phyloP scores from a whole-genome alignment of 2,113 vertebrate species.

The Microtus oregoni region DNA sequence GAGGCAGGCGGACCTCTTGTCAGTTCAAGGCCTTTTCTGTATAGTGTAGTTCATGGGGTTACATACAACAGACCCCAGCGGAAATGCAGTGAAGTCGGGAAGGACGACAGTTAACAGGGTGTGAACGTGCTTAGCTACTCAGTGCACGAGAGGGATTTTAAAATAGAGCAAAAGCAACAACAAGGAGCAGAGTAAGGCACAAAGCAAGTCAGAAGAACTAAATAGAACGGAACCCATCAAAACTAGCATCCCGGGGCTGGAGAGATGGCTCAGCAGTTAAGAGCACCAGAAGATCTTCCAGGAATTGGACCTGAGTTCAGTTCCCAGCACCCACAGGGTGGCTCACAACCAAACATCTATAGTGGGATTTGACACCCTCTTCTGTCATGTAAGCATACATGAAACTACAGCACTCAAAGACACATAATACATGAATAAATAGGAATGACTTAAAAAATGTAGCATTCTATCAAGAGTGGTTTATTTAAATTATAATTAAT shows the following conservation, averaged over 20 bases:
- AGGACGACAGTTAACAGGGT: not conserved
- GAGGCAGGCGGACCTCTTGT: no score
- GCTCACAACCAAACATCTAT: not conserved
- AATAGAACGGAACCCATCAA: conserved; percentile 23
- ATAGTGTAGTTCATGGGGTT: not conserved
- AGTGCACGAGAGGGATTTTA: not conserved
- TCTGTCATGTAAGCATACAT: not conserved
- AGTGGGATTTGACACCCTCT: not conserved
- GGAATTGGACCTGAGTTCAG: not conserved
- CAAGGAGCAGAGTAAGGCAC: not conserved
- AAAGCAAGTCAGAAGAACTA: conserved; percentile 37
- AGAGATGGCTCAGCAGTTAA: not conserved
- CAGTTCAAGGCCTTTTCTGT: not conserved
- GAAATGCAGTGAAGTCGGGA: not conserved
- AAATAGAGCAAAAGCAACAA: conserved; percentile 13
- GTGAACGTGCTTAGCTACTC: not conserved
- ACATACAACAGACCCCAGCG: not conserved
- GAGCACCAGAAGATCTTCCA: no score
- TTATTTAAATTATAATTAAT: conserved; percentile 19
- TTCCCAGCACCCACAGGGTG: not conserved
- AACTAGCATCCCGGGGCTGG: not conserved
- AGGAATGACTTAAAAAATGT: not conserved
- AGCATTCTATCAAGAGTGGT: not conserved
- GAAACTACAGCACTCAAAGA: not conserved
- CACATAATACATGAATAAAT: not conserved